Percentiles rank a stretch among this genome's conserved stretches.
phyloP scores from a whole-genome alignment of 1,140 invertebrate genomes.

The Drosophila gunungcola region DNA sequence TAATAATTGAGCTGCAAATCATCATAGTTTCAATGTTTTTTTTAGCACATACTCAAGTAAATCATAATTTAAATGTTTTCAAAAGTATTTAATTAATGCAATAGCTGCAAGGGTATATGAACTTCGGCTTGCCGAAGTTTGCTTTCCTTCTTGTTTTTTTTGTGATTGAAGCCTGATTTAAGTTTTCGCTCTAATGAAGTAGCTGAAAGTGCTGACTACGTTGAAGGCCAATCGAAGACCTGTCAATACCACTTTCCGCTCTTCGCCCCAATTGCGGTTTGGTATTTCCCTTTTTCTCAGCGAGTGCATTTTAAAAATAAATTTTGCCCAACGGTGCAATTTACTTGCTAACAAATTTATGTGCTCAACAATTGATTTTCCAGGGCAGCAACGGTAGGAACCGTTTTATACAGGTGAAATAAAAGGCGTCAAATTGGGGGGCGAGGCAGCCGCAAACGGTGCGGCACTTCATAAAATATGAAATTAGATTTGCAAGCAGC shows the following conservation, averaged over 20 bases:
- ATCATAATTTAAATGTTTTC: too few relatives aligned
- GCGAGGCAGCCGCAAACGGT: slow-evolving; percentile 25
- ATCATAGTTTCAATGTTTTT: too few relatives aligned
- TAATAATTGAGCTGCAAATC: too few relatives aligned
- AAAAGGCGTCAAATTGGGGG: slow-evolving; percentile 47
- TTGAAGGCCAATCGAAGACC: slow-evolving; percentile 37
- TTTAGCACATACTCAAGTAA: too few relatives aligned
- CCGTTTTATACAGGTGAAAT: slow-evolving; percentile 63
- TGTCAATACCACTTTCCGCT: slow-evolving; percentile 47
- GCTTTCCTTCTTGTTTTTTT: too few relatives aligned
- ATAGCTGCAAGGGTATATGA: too few relatives aligned
- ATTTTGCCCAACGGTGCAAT: slow-evolving; percentile 80
- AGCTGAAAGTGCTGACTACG: slow-evolving; percentile 17
- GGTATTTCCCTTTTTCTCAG: slow-evolving; percentile 1
- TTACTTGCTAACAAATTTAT: slow-evolving; percentile 78
- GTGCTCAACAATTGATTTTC: slow-evolving; percentile 80
- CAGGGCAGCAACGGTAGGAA: slow-evolving; percentile 60
- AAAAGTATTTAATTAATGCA: too few relatives aligned
- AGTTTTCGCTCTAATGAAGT: slow-evolving; percentile 30
- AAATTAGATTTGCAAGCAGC: slow-evolving; percentile 78
- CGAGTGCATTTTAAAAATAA: slow-evolving; percentile 75
- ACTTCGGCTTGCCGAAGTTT: too few relatives aligned
- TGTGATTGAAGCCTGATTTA: neutral
- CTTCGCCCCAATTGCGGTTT: slow-evolving; percentile 42
- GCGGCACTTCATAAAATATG: slow-evolving; percentile 80